A percentile compares a stretch with the other conserved stretches of the same genome.
phyloP scores from a whole-genome alignment of 1,140 invertebrate genomes.

The Neodiprion lecontei region DNA sequence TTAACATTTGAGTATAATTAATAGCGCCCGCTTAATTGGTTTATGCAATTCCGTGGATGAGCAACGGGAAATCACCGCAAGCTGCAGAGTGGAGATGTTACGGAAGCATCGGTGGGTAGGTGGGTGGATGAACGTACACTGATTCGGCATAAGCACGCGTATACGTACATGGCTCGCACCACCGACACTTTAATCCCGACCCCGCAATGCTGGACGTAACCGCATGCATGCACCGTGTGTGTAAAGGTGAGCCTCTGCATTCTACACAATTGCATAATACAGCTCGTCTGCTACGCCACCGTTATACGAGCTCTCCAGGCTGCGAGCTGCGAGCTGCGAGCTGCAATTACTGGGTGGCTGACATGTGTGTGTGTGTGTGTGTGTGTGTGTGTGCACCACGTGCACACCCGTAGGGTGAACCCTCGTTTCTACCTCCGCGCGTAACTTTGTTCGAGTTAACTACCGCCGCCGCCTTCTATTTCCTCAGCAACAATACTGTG shows the following conservation, averaged over 20 bases:
- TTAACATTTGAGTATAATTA: slow-evolving; percentile 4
- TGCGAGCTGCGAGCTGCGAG: no score
- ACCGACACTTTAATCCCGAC: no score
- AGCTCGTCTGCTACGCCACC: background rate
- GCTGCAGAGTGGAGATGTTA: background rate
- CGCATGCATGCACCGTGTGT: background rate
- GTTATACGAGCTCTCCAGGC: no score
- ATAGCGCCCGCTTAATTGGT: background rate
- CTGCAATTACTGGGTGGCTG: background rate
- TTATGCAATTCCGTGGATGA: slow-evolving; percentile 7
- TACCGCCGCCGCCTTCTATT: background rate
- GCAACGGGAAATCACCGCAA: background rate
- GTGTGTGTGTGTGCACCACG: no score
- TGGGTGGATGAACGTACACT: background rate
- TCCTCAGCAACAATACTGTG: background rate
- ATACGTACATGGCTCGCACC: no score
- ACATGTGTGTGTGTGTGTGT: background rate
- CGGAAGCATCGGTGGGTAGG: background rate
- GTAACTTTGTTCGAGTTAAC: slow-evolving; percentile 4
- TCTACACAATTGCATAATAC: background rate
- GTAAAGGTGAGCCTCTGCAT: no score
- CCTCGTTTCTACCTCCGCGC: background rate
- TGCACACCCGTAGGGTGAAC: no score
- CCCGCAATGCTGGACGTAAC: background rate
- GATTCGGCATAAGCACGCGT: no score